Conservation (phyloP, 2,797 vertebrate species). For the Zonotrichia albicollis region DNA sequence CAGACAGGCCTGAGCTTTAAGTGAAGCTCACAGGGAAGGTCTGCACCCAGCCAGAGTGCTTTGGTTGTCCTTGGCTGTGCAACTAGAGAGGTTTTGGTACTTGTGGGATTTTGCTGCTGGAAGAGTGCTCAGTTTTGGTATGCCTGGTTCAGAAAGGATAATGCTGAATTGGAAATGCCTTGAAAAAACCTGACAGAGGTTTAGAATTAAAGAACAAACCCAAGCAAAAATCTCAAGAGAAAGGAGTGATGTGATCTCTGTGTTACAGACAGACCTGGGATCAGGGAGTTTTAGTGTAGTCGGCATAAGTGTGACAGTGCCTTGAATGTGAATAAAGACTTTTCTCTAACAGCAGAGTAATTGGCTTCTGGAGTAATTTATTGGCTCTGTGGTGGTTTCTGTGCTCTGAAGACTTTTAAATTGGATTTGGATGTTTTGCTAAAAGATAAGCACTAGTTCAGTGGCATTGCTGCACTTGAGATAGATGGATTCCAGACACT, state of each 20-base stretch:
- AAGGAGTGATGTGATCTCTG: not conserved
- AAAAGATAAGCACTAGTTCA: slow-evolving; percentile 9
- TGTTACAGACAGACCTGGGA: not conserved
- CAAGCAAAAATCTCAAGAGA: not conserved
- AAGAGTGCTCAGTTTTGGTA: not conserved
- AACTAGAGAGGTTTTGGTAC: not conserved
- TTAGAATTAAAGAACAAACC: not conserved
- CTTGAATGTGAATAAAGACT: not conserved
- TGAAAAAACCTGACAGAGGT: not conserved
- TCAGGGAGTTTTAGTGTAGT: not conserved
- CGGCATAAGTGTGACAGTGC: not conserved
- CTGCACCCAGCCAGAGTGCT: not conserved
- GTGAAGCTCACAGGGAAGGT: not conserved
- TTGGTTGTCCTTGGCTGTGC: not conserved
- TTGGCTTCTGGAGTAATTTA: not conserved
- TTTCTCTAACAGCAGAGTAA: not conserved
- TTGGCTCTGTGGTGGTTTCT: not conserved
- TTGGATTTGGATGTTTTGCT: slow-evolving; percentile 4
- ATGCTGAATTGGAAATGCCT: not conserved
- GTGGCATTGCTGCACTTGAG: not conserved
- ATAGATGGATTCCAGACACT: not conserved
- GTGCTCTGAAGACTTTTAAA: not conserved
- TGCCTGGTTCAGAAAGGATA: not conserved
- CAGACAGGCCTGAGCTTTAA: not conserved
- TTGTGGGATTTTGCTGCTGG: not conserved